Percentiles rank a stretch among this genome's conserved stretches.
Conservation (phyloP, 2,797 vertebrate species). For the Cirrhinus mrigala region DNA sequence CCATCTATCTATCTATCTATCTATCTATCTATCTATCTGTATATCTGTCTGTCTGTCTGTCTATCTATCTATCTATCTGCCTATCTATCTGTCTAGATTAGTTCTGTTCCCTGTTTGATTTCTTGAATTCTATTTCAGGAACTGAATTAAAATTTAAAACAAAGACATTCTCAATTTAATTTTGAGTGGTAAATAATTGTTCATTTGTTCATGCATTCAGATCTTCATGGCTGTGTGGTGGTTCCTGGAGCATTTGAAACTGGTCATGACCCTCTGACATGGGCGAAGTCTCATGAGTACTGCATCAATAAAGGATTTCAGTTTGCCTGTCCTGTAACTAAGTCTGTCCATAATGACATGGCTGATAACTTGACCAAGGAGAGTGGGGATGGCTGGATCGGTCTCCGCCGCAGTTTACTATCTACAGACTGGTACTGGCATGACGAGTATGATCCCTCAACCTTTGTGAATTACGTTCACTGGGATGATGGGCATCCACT, state of each 20-base stretch:
- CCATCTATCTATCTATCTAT: background rate
- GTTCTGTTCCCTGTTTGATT: background rate
- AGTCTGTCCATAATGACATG: slow-evolving; percentile 2
- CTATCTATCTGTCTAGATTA: background rate
- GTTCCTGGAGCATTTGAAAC: slow-evolving; percentile 36
- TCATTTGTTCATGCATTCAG: slow-evolving; percentile 57
- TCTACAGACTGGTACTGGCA: slow-evolving; percentile 76
- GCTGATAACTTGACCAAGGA: background rate
- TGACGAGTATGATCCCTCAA: background rate
- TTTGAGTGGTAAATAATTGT: background rate
- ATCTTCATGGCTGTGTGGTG: slow-evolving; percentile 68
- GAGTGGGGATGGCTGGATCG: slow-evolving; percentile 69
- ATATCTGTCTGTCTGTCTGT: background rate
- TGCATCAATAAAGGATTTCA: slow-evolving; percentile 17
- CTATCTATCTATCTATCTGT: fast-evolving
- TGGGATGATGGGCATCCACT: slow-evolving; percentile 69
- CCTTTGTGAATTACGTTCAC: background rate
- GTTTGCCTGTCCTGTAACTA: slow-evolving; percentile 61
- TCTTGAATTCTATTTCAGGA: background rate
- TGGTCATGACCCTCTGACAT: background rate
- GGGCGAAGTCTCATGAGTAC: slow-evolving; percentile 66
- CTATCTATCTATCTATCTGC: background rate
- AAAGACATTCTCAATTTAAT: background rate
- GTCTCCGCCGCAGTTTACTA: slow-evolving; percentile 69
- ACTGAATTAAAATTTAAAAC: background rate